Percentiles rank a stretch among this genome's conserved stretches.
Evolutionary conservation across 2,888 invertebrate species (phyloP).

Genomic region (Drymonia ruficornis): DNA sequence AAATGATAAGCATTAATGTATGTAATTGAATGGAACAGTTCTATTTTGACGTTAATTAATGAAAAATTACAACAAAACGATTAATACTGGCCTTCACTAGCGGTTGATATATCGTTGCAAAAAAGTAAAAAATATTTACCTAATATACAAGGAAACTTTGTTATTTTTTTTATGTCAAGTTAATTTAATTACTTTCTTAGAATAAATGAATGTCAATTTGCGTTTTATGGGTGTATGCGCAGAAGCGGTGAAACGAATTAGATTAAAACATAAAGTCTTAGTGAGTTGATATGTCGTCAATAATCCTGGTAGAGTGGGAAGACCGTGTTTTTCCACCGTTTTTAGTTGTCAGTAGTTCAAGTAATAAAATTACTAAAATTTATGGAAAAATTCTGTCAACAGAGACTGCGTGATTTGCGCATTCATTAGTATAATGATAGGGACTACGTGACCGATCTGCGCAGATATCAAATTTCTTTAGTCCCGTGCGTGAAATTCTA

Average conservation of each 20-base stretch:
- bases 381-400: slow-evolving; percentile 4
- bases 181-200: slow-evolving; percentile 26
- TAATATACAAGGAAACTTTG: no score
- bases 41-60: background rate
- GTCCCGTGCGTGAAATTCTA: background rate
- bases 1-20: background rate
- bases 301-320: background rate
- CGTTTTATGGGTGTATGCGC: slow-evolving; percentile 9
- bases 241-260: background rate
- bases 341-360: background rate
- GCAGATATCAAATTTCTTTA: background rate
- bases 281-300: slow-evolving; percentile 17
- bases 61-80: background rate
- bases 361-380: slow-evolving; percentile 3
- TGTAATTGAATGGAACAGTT: background rate
- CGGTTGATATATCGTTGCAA: background rate
- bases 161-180: slow-evolving; percentile 12
- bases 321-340: slow-evolving; percentile 3
- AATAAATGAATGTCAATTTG: slow-evolving; percentile 16
- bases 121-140: background rate
- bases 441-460: background rate
- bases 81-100: background rate
- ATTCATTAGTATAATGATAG: background rate
- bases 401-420: background rate
- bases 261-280: slow-evolving; percentile 9